A percentile compares a stretch with the other conserved stretches of the same genome.
Conservation (phyloP, 1,140 invertebrate species). For the Brachionus calyciflorus region DNA sequence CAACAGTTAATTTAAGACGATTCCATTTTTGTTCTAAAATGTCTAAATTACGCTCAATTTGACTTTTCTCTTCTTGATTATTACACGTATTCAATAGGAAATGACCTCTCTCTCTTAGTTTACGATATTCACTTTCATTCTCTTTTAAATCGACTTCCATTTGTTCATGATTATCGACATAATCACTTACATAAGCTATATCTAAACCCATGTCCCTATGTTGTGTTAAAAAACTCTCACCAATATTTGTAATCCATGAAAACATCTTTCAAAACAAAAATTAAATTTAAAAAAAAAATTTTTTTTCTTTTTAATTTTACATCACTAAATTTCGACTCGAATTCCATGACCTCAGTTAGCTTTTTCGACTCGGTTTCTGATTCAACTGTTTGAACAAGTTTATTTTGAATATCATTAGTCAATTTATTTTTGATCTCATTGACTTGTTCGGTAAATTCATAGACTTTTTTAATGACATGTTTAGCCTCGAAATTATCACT, state of each 20-base stretch:
- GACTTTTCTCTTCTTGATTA: background rate
- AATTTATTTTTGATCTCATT: constrained; percentile 23
- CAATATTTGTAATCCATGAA: constrained; percentile 71
- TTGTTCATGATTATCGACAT: constrained; percentile 72
- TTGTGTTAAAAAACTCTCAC: constrained; percentile 71
- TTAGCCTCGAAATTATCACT: constrained; percentile 67
- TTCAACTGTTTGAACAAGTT: background rate
- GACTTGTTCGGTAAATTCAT: constrained; percentile 40
- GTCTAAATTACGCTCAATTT: constrained; percentile 67
- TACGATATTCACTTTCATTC: background rate
- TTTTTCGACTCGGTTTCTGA: background rate
- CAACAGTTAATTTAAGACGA: constrained; percentile 66
- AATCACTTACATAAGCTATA: constrained; percentile 70
- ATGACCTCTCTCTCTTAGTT: background rate
- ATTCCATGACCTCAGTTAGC: constrained; percentile 63
- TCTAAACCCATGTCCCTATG: constrained; percentile 74
- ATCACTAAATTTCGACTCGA: constrained; percentile 70
- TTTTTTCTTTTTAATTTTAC: constrained; percentile 55
- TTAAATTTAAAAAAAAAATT: background rate
- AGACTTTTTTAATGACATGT: constrained; percentile 62
- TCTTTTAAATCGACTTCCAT: constrained; percentile 69
- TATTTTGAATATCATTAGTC: constrained; percentile 19
- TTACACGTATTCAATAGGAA: background rate
- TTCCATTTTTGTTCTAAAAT: constrained; percentile 65
- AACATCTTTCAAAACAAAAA: constrained; percentile 61